A percentile compares a stretch with the other conserved stretches of the same genome.
These are phyloP conservation scores for Pseudobourletiella spinata DNA, from an alignment of 1,140 invertebrate species.

Conservation along the genomic window DNA sequence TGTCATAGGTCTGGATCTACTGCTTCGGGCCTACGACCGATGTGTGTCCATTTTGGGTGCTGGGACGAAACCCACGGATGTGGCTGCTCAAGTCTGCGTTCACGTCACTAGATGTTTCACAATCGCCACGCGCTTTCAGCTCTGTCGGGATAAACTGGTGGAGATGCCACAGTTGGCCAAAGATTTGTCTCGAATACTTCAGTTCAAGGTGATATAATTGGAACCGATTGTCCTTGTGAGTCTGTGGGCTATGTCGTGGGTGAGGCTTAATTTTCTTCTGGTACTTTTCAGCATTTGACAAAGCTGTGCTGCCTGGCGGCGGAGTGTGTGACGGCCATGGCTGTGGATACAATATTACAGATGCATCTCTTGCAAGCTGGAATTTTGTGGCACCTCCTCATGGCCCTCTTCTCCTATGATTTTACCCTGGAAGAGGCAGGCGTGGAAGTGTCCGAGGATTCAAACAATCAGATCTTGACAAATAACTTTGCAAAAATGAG, in stretches of 20 bases:
- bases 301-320: conserved; percentile 70
- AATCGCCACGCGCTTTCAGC: conserved; percentile 87
- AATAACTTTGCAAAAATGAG: conserved; percentile 85
- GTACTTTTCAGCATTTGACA: conserved; percentile 67
- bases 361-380: conserved; percentile 83
- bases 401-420: conserved; percentile 91
- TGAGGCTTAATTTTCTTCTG: neutral
- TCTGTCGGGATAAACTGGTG: conserved; percentile 77
- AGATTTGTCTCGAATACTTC: conserved; percentile 80
- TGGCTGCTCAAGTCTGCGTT: conserved; percentile 85
- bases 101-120: conserved; percentile 86
- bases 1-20: conserved; percentile 46
- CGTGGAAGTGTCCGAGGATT: conserved; percentile 69
- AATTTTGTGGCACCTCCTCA: conserved; percentile 82
- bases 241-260: too few species aligned
- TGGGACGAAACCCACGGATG: conserved; percentile 65
- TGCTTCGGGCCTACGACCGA: conserved; percentile 79
- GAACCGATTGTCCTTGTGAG: too few species aligned
- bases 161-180: conserved; percentile 75
- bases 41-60: conserved; percentile 80
- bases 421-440: conserved; percentile 96
- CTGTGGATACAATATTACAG: conserved; percentile 74
- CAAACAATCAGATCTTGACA: conserved; percentile 73
- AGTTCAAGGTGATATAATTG: conserved; percentile 66
- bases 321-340: conserved; percentile 73